Evolutionary conservation across 2,888 invertebrate genomes (phyloP).

Genomic region (Cryptus armator): DNA sequence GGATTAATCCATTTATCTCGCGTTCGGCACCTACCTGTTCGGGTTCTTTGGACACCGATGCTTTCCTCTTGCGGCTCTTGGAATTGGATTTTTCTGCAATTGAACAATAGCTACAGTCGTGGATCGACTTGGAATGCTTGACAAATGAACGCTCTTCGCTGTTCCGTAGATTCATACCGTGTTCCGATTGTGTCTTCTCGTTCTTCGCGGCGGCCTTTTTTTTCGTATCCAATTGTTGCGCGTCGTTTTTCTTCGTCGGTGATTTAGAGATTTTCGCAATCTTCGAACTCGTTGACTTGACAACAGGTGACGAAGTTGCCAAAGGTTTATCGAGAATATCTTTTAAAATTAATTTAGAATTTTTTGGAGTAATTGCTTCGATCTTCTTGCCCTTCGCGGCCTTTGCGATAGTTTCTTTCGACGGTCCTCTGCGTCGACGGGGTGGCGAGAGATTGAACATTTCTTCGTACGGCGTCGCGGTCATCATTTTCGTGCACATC

Average conservation of each 20-base stretch:
- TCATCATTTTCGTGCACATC: conserved; percentile 71
- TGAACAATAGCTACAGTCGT: conserved; percentile 41
- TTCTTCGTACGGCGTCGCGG: conserved; percentile 77
- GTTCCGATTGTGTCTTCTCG: conserved; percentile 43
- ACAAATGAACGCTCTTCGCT: neutral
- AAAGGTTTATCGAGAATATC: conserved; percentile 72
- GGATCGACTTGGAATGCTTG: neutral
- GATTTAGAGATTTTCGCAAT: conserved; percentile 50
- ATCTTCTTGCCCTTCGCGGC: conserved; percentile 61
- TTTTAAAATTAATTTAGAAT: conserved; percentile 49
- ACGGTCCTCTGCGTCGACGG: conserved; percentile 69
- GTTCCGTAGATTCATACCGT: conserved; percentile 59
- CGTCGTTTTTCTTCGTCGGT: conserved; percentile 48
- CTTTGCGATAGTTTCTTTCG: conserved; percentile 24
- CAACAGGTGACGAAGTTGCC: conserved; percentile 79
- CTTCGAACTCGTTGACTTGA: conserved; percentile 63
- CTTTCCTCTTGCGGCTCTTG: conserved; percentile 75
- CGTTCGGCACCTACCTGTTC: conserved; percentile 73
- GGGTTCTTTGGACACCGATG: conserved; percentile 70
- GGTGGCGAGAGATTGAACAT: conserved; percentile 77
- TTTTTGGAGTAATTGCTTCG: conserved; percentile 45
- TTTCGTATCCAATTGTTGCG: conserved; percentile 37
- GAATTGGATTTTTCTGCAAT: conserved; percentile 68
- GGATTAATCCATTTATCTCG: neutral
- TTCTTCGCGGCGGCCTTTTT: conserved; percentile 20